Conservation (phyloP, 2,797 vertebrate species). For the Limosa lapponica region DNA sequence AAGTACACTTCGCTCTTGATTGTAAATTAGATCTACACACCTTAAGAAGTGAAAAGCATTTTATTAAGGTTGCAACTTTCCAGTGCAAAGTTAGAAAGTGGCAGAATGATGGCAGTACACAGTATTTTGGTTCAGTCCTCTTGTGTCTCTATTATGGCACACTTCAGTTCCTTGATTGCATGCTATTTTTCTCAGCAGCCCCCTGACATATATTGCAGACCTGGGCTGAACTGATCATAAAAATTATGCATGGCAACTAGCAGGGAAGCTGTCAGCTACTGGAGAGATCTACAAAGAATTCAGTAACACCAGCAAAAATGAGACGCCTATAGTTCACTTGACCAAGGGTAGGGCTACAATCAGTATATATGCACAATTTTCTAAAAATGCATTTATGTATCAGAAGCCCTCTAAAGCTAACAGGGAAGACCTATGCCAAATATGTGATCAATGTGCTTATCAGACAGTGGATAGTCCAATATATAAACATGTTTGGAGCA, state of each 20-base stretch:
- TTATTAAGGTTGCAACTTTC: neutral
- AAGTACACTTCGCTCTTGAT: neutral
- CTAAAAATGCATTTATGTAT: neutral
- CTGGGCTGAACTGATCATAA: neutral
- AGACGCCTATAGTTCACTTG: neutral
- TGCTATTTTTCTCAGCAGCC: neutral
- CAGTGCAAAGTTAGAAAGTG: neutral
- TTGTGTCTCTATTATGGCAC: neutral
- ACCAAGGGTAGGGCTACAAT: neutral
- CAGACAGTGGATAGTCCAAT: neutral
- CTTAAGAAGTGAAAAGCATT: neutral
- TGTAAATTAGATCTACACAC: neutral
- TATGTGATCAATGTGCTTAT: neutral
- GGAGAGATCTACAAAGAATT: neutral
- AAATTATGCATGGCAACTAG: slow-evolving; percentile 3
- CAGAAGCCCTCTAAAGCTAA: neutral
- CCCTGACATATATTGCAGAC: neutral
- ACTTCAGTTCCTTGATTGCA: neutral
- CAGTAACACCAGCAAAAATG: neutral
- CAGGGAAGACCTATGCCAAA: neutral
- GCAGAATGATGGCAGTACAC: neutral
- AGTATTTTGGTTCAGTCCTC: neutral
- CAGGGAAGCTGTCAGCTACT: neutral
- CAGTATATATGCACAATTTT: neutral
- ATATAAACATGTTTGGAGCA: neutral